These are phyloP conservation scores for Dicyrtoma fusca DNA, from an alignment of 2,888 invertebrate genomes.

Conservation along the genomic window DNA sequence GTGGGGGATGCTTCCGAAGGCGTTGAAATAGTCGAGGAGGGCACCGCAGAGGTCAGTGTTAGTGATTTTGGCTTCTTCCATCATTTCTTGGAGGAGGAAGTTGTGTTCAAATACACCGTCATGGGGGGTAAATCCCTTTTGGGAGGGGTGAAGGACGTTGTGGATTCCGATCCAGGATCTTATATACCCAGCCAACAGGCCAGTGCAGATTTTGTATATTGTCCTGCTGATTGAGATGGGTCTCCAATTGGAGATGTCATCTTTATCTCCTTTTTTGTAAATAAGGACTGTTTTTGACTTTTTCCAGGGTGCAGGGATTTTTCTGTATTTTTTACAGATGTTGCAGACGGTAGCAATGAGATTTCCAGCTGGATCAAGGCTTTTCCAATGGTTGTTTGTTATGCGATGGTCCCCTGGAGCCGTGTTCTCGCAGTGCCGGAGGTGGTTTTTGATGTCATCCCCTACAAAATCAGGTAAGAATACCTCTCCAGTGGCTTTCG, in stretches of 20 bases:
- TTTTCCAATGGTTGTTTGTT: no score
- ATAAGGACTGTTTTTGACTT: no score
- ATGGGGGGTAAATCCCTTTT: conserved; percentile 2
- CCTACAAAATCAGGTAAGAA: no score
- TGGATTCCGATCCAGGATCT: background rate
- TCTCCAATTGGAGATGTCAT: conserved; percentile 7
- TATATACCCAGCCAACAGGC: background rate
- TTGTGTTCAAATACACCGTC: background rate
- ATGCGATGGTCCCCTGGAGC: no score
- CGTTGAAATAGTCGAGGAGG: conserved; percentile 4
- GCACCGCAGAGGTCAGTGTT: background rate
- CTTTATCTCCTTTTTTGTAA: no score
- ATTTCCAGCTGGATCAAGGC: no score
- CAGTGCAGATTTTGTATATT: background rate
- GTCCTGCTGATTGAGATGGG: background rate
- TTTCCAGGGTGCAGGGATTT: no score
- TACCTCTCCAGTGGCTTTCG: no score
- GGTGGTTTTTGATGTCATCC: no score
- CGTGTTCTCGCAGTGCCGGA: no score
- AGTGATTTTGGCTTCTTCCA: background rate
- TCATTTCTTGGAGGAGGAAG: background rate
- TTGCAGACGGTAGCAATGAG: no score
- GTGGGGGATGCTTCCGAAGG: background rate
- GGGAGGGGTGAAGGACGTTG: conserved; percentile 1
- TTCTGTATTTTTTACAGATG: no score